Conservation (phyloP, 2,797 vertebrate genomes). For the Sorex maritimensis region DNA sequence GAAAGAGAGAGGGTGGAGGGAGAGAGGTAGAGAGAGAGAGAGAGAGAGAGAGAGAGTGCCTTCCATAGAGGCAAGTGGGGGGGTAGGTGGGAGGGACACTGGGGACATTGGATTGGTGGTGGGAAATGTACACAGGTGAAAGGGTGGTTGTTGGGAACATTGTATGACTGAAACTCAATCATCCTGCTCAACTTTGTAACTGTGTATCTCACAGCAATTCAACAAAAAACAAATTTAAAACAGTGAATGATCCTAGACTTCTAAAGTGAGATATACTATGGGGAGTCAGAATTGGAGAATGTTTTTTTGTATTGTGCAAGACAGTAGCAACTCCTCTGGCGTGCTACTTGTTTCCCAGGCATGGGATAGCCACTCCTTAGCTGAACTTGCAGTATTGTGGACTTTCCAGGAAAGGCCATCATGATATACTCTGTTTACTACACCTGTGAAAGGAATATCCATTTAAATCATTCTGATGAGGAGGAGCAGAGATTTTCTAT, state of each 20-base stretch:
- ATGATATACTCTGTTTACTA: background rate
- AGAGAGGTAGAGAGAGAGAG: too few relatives aligned
- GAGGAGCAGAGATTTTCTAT: background rate
- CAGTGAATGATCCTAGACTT: background rate
- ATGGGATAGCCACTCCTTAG: background rate
- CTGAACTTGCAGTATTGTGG: background rate
- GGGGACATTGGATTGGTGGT: too few relatives aligned
- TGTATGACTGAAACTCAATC: too few relatives aligned
- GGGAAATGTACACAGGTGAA: too few relatives aligned
- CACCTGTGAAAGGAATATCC: background rate
- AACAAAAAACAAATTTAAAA: too few relatives aligned
- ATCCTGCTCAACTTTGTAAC: too few relatives aligned
- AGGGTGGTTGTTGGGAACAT: too few relatives aligned
- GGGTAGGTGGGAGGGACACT: too few relatives aligned
- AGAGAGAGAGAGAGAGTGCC: too few relatives aligned
- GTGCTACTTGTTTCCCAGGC: background rate
- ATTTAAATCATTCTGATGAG: background rate
- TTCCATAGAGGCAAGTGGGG: too few relatives aligned
- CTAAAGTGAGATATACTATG: background rate
- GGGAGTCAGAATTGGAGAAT: background rate
- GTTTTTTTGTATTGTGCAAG: background rate
- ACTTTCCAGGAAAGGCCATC: constrained; percentile 22
- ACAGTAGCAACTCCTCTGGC: background rate
- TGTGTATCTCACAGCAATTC: too few relatives aligned
- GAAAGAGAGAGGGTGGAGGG: too few relatives aligned